These are phyloP conservation scores for Alauda arvensis DNA, from an alignment of 2,797 vertebrate genomes.

Conservation along the genomic window DNA sequence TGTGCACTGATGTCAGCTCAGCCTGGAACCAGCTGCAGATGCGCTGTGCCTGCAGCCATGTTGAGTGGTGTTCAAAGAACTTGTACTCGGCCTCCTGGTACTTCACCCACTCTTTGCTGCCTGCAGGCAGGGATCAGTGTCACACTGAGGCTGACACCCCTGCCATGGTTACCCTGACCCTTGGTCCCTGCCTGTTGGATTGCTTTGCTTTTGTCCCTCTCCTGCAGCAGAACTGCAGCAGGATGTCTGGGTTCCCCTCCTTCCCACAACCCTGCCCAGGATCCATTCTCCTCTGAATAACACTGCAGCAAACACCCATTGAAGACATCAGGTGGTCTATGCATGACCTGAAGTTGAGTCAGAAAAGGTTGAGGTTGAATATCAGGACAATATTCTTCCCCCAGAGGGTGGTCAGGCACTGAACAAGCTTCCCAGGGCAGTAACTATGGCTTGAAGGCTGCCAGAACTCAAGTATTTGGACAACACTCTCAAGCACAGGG, in stretches of 20 bases:
- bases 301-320: rapidly evolving
- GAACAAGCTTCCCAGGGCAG: not conserved
- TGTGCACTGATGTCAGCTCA: slow-evolving; percentile 85
- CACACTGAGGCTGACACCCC: not conserved
- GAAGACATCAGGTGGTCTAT: not conserved
- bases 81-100: slow-evolving; percentile 91
- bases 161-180: not conserved
- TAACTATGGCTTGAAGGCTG: not conserved
- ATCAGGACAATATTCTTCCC: not conserved
- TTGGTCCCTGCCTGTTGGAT: rapidly evolving
- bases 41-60: slow-evolving; percentile 90
- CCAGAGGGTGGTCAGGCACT: not conserved
- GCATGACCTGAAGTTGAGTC: not conserved
- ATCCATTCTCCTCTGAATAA: not conserved
- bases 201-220: not conserved
- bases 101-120: slow-evolving; percentile 83
- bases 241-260: not conserved
- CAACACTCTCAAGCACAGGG: not conserved
- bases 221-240: not conserved
- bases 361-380: not conserved
- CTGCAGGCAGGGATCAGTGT: slow-evolving; percentile 23
- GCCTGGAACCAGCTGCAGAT: slow-evolving; percentile 91
- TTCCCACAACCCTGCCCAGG: not conserved
- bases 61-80: slow-evolving; percentile 91
- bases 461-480: not conserved